phyloP scores from a whole-genome alignment of 2,113 vertebrate genomes.

The Paralichthys olivaceus region DNA sequence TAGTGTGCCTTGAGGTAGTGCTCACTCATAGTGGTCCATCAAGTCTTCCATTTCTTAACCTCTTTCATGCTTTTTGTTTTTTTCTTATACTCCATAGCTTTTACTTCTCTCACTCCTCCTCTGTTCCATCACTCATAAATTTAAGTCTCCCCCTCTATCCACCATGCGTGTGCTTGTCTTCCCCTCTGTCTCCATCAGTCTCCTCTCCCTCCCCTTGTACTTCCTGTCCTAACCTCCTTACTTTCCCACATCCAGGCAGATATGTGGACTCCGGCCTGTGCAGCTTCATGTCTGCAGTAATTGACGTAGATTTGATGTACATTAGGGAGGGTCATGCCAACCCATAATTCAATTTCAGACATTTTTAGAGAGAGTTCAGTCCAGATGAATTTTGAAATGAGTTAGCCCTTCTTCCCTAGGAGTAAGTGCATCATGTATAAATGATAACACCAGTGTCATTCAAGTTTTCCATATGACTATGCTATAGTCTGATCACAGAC shows the following conservation, averaged over 20 bases:
- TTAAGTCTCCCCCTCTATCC: background rate
- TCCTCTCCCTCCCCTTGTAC: background rate
- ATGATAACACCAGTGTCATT: background rate
- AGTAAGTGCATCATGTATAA: conserved; percentile 1
- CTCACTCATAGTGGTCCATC: background rate
- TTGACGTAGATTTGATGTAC: conserved; percentile 62
- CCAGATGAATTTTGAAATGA: conserved; percentile 38
- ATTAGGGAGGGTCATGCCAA: conserved; percentile 35
- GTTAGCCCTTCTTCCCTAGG: conserved; percentile 25
- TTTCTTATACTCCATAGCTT: background rate
- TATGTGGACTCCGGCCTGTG: conserved; percentile 52
- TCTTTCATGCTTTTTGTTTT: background rate
- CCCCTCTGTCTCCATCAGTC: background rate
- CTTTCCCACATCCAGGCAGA: conserved; percentile 28
- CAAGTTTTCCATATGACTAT: background rate
- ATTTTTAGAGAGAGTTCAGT: conserved; percentile 42
- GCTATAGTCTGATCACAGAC: no score
- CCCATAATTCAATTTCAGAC: conserved; percentile 44
- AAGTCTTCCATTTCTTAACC: background rate
- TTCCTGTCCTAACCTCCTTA: conserved; percentile 44
- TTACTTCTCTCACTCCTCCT: background rate
- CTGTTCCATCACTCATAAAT: background rate
- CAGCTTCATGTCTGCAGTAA: conserved; percentile 55
- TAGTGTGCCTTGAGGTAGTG: background rate
- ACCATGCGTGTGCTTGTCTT: background rate